Conservation (phyloP, 2,113 vertebrate genomes). For the Laterallus jamaicensis region DNA sequence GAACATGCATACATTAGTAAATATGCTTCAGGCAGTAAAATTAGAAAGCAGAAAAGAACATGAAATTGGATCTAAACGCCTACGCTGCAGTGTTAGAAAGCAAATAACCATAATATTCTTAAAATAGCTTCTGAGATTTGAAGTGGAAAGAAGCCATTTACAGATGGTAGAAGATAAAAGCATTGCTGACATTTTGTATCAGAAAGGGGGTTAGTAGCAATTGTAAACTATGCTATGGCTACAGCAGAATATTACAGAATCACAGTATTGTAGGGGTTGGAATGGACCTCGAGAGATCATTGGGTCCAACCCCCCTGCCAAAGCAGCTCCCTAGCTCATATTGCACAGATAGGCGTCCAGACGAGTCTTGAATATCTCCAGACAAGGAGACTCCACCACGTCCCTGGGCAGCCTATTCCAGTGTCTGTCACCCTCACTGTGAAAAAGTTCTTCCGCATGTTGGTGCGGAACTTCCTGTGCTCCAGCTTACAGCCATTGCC, state of each 20-base stretch:
- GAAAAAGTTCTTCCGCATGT: no score
- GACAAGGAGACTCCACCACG: no score
- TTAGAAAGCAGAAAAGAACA: constrained; percentile 58
- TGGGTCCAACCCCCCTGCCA: no score
- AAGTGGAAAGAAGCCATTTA: constrained; percentile 36
- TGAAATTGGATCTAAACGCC: constrained; percentile 33
- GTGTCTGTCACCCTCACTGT: no score
- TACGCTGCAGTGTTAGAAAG: constrained; percentile 45
- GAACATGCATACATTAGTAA: constrained; percentile 28
- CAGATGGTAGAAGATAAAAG: constrained; percentile 26
- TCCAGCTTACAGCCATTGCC: no score
- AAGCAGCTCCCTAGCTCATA: no score
- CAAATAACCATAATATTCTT: constrained; percentile 48
- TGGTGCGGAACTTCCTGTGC: no score
- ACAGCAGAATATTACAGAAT: not conserved
- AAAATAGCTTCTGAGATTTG: constrained; percentile 50
- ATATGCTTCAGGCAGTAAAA: constrained; percentile 47
- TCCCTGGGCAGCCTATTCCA: no score
- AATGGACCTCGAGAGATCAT: no score
- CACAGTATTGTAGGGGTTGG: no score
- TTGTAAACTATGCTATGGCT: not conserved
- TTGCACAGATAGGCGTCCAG: no score
- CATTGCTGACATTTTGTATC: not conserved
- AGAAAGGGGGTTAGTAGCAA: not conserved
- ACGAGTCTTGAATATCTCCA: no score